Evolutionary conservation across 2,888 invertebrate genomes (phyloP).

Genomic region (Allygus modestus): DNA sequence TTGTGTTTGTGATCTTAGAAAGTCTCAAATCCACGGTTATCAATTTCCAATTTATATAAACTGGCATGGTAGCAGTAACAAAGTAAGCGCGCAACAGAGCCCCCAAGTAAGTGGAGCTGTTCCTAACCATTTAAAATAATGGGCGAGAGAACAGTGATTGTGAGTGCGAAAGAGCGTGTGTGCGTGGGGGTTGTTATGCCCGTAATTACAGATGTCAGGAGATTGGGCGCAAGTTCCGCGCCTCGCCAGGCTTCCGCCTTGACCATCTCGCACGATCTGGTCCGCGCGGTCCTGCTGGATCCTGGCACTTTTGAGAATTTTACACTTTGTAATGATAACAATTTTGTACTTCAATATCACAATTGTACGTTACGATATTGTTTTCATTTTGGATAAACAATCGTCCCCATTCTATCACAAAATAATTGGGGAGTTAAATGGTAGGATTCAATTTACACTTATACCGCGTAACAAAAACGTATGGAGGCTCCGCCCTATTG

Average conservation of each 20-base stretch:
- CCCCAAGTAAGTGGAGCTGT: not conserved
- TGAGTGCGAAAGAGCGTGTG: not conserved
- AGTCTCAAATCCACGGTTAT: not conserved
- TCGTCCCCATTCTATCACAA: no score
- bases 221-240: conserved; percentile 25
- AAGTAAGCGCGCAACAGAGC: not conserved
- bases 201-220: conserved; percentile 17
- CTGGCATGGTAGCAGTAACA: not conserved
- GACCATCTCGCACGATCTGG: not conserved
- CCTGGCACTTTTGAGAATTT: no score
- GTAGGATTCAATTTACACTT: no score
- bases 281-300: not conserved
- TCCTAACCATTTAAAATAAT: not conserved
- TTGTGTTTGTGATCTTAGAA: no score
- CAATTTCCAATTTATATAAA: conserved; percentile 21
- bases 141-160: conserved; percentile 15
- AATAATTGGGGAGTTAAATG: no score
- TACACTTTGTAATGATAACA: no score
- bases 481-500: no score
- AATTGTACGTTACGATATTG: no score
- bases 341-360: no score
- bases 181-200: not conserved
- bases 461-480: no score
- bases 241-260: not conserved
- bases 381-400: no score